Evolutionary conservation across 2,888 invertebrate species (phyloP).

Genomic region (Drepana falcataria): DNA sequence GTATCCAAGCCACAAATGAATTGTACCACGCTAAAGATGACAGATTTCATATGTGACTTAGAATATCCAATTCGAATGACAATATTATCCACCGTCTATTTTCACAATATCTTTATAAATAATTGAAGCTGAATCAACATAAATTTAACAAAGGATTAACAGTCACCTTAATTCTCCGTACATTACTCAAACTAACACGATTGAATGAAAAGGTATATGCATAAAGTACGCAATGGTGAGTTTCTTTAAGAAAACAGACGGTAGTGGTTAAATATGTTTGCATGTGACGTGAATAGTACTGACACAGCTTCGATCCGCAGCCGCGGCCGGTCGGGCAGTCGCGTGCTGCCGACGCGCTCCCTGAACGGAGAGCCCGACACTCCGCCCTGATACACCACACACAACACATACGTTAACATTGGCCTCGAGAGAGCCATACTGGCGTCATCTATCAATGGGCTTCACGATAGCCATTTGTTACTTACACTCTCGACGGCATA

Average conservation of each 20-base stretch:
- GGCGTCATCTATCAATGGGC: no score
- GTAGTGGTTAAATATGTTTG: conserved; percentile 2
- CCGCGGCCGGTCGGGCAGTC: conserved; percentile 92
- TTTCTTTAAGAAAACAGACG: no score
- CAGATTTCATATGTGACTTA: background rate
- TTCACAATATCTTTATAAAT: no score
- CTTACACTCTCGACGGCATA: no score
- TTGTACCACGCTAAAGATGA: no score
- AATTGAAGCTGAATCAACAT: no score
- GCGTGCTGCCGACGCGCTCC: conserved; percentile 93
- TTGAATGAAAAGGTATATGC: no score
- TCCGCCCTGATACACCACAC: conserved; percentile 73
- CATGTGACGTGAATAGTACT: conserved; percentile 43
- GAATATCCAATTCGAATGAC: conserved; percentile 2
- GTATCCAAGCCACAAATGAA: background rate
- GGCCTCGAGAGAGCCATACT: background rate
- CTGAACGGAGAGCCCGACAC: conserved; percentile 89
- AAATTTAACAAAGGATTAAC: no score
- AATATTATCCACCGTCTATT: conserved; percentile 9
- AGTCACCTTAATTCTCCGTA: no score
- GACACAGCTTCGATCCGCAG: conserved; percentile 86
- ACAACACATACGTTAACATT: conserved; percentile 51
- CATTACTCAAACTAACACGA: no score
- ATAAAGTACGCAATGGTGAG: no score
- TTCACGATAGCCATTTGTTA: no score